Evolutionary conservation across 2,797 vertebrate species (phyloP).

Genomic region (Clamator glandarius): DNA sequence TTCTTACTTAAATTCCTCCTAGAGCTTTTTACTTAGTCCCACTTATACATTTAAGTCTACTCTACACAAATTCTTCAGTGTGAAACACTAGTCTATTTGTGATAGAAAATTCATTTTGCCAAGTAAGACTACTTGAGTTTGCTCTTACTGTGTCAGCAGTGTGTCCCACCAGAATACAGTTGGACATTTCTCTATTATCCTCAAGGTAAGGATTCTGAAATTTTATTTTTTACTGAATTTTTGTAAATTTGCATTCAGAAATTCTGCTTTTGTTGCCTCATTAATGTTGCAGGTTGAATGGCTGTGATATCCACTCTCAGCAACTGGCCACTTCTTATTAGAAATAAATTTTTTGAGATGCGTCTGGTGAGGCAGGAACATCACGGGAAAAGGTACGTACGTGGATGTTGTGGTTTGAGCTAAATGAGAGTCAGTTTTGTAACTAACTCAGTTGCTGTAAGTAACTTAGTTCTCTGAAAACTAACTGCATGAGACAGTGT

Average conservation of each 20-base stretch:
- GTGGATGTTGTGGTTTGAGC: too few species aligned
- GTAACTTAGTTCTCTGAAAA: too few species aligned
- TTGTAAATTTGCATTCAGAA: not conserved
- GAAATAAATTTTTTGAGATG: not conserved
- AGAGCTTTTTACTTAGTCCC: not conserved
- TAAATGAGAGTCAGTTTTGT: too few species aligned
- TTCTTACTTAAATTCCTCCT: not conserved
- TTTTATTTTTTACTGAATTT: not conserved
- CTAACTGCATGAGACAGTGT: too few species aligned
- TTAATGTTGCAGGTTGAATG: not conserved
- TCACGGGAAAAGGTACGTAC: not conserved
- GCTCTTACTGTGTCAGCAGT: not conserved
- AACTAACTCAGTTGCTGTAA: too few species aligned
- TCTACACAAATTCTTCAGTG: not conserved
- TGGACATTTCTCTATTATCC: not conserved
- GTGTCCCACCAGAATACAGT: not conserved
- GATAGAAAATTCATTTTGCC: not conserved
- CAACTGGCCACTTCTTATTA: fast-evolving
- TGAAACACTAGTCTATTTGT: not conserved
- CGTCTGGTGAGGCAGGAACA: not conserved
- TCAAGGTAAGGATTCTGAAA: not conserved
- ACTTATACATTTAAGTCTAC: not conserved
- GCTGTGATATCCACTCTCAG: not conserved
- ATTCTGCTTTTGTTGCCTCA: not conserved
- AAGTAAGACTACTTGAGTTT: not conserved